A percentile compares a stretch with the other conserved stretches of the same genome.
Evolutionary conservation across 37 sponge, comb jelly and placozoan genomes (phyloP).

Genomic region (Petrosia ficiformis): DNA sequence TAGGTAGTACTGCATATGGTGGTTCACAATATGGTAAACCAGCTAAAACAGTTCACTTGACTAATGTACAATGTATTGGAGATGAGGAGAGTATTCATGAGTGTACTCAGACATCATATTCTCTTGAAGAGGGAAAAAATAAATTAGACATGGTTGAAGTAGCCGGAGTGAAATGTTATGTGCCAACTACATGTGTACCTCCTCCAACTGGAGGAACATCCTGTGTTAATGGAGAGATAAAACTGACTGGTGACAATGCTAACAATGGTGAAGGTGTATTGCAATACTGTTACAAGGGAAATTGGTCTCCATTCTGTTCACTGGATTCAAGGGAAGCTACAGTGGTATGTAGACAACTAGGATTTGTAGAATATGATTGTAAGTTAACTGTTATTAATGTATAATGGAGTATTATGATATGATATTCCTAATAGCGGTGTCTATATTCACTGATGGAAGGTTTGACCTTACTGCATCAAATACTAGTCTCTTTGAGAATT

Average conservation of each 20-base stretch:
- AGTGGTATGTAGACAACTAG: neutral
- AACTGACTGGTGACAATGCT: neutral
- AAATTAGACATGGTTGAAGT: neutral
- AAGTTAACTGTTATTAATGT: neutral
- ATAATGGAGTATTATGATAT: neutral
- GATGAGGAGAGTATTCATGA: neutral
- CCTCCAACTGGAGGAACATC: neutral
- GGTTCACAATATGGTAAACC: neutral
- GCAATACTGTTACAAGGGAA: slow-evolving; percentile 3
- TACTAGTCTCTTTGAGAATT: too few species aligned
- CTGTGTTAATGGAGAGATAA: neutral
- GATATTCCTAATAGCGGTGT: neutral
- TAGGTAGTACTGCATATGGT: too few species aligned
- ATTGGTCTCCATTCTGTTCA: neutral
- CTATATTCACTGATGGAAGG: slow-evolving; percentile 6
- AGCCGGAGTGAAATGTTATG: neutral
- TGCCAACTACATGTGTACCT: neutral
- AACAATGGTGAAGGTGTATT: neutral
- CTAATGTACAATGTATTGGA: slow-evolving; percentile 11
- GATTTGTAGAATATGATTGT: neutral
- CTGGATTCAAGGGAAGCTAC: neutral
- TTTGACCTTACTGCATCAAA: too few species aligned
- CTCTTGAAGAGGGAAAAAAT: neutral
- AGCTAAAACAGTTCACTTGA: neutral
- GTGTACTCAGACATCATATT: neutral